A percentile compares a stretch with the other conserved stretches of the same genome.
These are phyloP conservation scores for Cyclina sinensis DNA, from an alignment of 1,140 invertebrate genomes.

Conservation along the genomic window DNA sequence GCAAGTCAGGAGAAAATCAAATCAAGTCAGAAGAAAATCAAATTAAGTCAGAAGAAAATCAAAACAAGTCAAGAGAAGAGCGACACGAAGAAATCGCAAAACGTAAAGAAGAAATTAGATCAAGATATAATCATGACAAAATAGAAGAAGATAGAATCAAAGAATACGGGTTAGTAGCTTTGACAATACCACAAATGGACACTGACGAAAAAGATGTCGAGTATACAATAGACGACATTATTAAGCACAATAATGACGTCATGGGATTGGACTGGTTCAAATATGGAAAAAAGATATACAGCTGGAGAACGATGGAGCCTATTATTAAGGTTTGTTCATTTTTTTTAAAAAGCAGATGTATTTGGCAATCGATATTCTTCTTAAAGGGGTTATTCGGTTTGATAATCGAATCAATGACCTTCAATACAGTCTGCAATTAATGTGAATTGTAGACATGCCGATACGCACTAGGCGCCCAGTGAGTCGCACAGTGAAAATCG, in stretches of 20 bases:
- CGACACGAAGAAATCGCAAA: neutral
- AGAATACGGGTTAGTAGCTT: neutral
- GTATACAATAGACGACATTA: conserved; percentile 30
- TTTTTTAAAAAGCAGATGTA: no score
- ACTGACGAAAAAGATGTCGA: neutral
- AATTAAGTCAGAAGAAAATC: neutral
- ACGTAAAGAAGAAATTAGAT: conserved; percentile 2
- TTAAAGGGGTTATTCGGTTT: no score
- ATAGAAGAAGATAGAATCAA: neutral
- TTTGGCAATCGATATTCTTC: no score
- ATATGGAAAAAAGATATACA: conserved; percentile 55
- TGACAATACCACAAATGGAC: conserved; percentile 12
- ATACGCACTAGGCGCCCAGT: no score
- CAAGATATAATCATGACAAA: neutral
- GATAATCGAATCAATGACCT: no score
- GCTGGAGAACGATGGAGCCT: neutral
- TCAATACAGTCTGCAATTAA: no score
- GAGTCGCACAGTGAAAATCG: no score
- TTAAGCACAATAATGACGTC: conserved; percentile 39
- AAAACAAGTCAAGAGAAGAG: neutral
- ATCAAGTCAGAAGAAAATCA: neutral
- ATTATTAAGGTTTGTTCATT: conserved; percentile 30
- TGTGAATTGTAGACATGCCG: no score
- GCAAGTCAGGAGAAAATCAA: neutral
- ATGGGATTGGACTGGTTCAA: conserved; percentile 24